phyloP scores from a whole-genome alignment of 2,797 vertebrate species.

The Dermochelys coriacea region DNA sequence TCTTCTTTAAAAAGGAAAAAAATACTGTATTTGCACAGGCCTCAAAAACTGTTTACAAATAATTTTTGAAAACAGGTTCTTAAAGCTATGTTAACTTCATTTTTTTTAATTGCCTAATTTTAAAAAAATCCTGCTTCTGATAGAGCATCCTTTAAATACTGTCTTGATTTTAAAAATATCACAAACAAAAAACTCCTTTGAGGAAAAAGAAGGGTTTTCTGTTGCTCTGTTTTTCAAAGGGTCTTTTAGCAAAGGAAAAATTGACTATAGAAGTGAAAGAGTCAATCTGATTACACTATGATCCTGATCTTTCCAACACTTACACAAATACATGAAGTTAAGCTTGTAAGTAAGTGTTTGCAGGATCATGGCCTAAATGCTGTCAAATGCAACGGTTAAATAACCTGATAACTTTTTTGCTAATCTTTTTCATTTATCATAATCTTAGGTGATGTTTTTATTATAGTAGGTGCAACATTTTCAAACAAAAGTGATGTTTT shows the following conservation, averaged over 20 bases:
- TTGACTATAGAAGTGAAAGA: not conserved
- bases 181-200: not conserved
- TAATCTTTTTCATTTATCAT: not conserved
- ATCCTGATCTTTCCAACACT: not conserved
- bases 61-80: not conserved
- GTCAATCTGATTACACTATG: not conserved
- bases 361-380: not conserved
- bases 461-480: not conserved
- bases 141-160: not conserved
- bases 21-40: not conserved
- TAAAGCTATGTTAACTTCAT: not conserved
- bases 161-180: not conserved
- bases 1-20: not conserved
- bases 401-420: not conserved
- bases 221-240: not conserved
- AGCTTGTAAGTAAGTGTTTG: not conserved
- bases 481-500: not conserved
- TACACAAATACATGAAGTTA: not conserved
- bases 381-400: not conserved
- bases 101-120: not conserved
- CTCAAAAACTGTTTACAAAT: not conserved
- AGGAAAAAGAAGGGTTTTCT: not conserved
- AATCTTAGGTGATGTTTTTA: not conserved
- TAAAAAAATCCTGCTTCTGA: not conserved
- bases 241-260: not conserved